Percentiles rank a stretch among this genome's conserved stretches.
Conservation (phyloP, 1,140 invertebrate genomes). For the Drosophila tani region DNA sequence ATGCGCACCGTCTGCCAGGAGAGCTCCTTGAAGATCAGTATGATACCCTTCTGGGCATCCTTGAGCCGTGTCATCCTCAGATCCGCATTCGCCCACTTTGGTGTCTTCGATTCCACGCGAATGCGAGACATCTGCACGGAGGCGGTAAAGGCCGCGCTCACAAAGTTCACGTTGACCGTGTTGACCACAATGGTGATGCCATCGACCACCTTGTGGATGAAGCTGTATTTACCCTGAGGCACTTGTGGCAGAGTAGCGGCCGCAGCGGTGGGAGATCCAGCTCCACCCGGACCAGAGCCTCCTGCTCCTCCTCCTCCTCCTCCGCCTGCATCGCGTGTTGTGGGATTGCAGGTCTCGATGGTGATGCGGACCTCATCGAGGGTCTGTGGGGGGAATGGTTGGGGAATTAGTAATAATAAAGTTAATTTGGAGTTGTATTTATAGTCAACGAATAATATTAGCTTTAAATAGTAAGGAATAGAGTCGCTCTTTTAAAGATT, state of each 20-base stretch:
- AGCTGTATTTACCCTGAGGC: conserved; percentile 91
- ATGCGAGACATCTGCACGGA: conserved; percentile 97
- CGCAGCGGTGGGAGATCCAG: conserved; percentile 33
- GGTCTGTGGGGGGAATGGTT: conserved; percentile 87
- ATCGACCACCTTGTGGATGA: conserved; percentile 98
- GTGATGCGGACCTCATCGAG: conserved; percentile 96
- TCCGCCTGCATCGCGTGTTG: conserved; percentile 86
- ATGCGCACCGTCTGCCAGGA: conserved; percentile 98
- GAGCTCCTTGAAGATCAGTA: conserved; percentile 98
- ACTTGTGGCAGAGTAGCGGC: conserved; percentile 72
- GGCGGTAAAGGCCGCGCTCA: conserved; percentile 96
- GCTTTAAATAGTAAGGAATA: neutral
- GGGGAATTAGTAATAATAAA: neutral
- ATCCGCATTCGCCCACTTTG: conserved; percentile 93
- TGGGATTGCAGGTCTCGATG: conserved; percentile 94
- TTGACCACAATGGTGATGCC: conserved; percentile 98
- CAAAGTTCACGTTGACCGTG: conserved; percentile 96
- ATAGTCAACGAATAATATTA: no score
- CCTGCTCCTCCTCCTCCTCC: conserved; percentile 46
- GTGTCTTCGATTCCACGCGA: conserved; percentile 95
- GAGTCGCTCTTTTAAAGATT: no score
- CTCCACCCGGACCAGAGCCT: conserved; percentile 43
- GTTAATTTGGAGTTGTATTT: no score
- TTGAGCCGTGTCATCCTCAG: conserved; percentile 95
- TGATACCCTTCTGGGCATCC: conserved; percentile 93